Conservation (phyloP, 2,113 vertebrate genomes). For the Actenoides hombroni region DNA sequence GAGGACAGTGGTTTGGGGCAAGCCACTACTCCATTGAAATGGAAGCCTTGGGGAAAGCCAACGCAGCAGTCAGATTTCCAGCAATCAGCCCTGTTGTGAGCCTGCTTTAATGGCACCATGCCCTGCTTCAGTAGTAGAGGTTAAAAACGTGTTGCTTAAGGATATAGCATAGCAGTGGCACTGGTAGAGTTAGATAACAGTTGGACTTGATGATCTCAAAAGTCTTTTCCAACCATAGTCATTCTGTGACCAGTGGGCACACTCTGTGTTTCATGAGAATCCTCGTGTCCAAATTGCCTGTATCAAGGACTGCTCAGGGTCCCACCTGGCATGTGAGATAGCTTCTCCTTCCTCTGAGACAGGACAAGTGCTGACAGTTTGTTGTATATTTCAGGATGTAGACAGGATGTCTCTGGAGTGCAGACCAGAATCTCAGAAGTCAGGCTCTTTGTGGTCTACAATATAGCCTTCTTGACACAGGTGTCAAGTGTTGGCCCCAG, state of each 20-base stretch:
- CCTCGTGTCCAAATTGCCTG: rapidly evolving
- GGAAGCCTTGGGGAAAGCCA: not conserved
- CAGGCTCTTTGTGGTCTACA: not conserved
- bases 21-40: not conserved
- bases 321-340: not conserved
- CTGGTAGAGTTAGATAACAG: too few relatives aligned
- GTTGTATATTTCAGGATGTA: not conserved
- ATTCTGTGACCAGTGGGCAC: not conserved
- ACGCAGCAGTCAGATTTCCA: not conserved
- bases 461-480: rapidly evolving
- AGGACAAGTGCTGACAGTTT: not conserved
- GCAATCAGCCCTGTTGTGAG: not conserved
- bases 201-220: too few relatives aligned
- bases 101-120: not conserved
- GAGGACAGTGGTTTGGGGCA: not conserved
- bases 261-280: not conserved
- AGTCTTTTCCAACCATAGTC: too few relatives aligned
- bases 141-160: not conserved
- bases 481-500: rapidly evolving
- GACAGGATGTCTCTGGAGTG: rapidly evolving
- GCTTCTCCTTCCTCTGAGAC: not conserved
- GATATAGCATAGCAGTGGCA: too few relatives aligned
- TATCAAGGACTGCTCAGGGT: not conserved
- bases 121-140: not conserved
- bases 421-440: not conserved